Evolutionary conservation across 2,888 invertebrate genomes (phyloP), one percentile per base, ranked within the genome.

Genomic region (Anthophora plumipes): DNA sequence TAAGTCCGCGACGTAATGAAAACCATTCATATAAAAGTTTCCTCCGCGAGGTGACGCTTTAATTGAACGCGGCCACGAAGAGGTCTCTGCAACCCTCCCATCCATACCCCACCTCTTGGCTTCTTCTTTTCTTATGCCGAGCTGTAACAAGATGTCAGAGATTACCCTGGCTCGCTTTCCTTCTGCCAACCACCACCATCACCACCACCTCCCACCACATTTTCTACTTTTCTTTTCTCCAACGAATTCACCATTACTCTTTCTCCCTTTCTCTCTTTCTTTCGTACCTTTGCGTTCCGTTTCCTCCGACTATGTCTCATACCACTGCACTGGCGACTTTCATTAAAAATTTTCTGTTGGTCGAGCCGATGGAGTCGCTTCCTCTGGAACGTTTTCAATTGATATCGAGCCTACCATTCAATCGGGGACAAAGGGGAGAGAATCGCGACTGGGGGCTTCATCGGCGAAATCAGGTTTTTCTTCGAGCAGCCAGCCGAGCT

Each of bases 1-100:
- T 92, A 92, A 92, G 92, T 91, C 89, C 87, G 86, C 88, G 87
- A 88, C 86, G 90, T 92, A 92, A 92, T 92, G 92, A 92, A 92
- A 92, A 88, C 92, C 92, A 92, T 92, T 92, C 90, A 90, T 92
- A 92, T 91, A 90, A 92, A 92, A 92, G 90, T 92, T 92, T 91
- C 86, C 86, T 80, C 80, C 85, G 87, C 85, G 77, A 79, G 89
- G 88, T 90, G 91, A 90, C 91, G 90, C 85, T 91, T 91, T 92
- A 91, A 92, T 91, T 92, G 91, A 91, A 92, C 91, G 82, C 80
- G 84, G 61, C 74, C 78, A 64, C 73, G 80, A 72, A 83, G 67
- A 74, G 74, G 70, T 82, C 80, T 76, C 70, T 22, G 69, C 39
- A n/a, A 31, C 31, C 60, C 25, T 9, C 52, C 22, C 50, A 43